Evolutionary conservation across 1,140 invertebrate species (phyloP).

Genomic region (Nephila pilipes): DNA sequence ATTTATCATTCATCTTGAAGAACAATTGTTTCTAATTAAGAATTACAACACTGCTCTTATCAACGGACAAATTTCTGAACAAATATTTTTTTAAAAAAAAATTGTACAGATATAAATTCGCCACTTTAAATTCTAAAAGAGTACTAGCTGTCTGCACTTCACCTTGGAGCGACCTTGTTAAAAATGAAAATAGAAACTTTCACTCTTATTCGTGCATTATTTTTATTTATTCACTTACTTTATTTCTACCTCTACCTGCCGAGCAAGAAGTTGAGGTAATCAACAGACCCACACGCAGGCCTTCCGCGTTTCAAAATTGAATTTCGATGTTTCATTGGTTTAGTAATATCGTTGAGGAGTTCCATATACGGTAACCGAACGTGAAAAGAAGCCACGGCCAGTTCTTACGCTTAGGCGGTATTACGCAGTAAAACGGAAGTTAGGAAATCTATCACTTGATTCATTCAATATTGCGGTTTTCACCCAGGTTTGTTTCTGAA

Average conservation of each 20-base stretch:
- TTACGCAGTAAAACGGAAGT: background rate
- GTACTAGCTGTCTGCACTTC: background rate
- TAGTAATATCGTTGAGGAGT: background rate
- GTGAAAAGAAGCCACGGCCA: background rate
- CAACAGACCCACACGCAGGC: background rate
- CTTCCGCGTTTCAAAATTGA: slow-evolving; percentile 15
- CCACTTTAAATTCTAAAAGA: too few relatives aligned
- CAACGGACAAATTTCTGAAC: too few relatives aligned
- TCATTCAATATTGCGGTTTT: background rate
- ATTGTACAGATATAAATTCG: too few relatives aligned
- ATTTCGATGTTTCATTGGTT: background rate
- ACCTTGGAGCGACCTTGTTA: slow-evolving; percentile 3
- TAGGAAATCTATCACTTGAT: background rate
- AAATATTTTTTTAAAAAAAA: too few relatives aligned
- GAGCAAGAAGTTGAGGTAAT: slow-evolving; percentile 2
- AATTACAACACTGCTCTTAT: too few relatives aligned
- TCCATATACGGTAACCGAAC: slow-evolving; percentile 11
- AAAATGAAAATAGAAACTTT: slow-evolving; percentile 23
- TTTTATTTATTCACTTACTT: slow-evolving; percentile 6
- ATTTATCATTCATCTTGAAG: too few relatives aligned
- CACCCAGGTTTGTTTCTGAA: too few relatives aligned
- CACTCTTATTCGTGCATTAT: slow-evolving; percentile 33
- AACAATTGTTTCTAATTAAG: too few relatives aligned
- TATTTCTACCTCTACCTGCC: slow-evolving; percentile 19
- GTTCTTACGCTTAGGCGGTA: background rate